Conservation (phyloP, 2,888 invertebrate genomes). For the Leptopilina drosophilae region DNA sequence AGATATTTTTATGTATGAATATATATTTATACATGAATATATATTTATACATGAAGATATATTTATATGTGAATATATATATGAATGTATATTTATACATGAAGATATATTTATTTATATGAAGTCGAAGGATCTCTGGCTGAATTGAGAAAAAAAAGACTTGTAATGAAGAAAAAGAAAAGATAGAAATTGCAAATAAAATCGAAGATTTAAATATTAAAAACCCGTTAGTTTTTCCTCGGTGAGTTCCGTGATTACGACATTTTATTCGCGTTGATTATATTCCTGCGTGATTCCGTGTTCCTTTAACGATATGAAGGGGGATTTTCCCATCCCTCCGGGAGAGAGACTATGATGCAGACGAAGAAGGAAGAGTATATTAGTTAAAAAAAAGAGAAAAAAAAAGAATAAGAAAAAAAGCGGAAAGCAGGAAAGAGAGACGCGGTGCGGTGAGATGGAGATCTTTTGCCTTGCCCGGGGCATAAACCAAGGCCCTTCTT, state of each 20-base stretch:
- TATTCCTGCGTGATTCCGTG: neutral
- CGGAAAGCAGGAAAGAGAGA: conserved; percentile 49
- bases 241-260: conserved; percentile 6
- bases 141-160: neutral
- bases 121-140: neutral
- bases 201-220: neutral
- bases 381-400: conserved; percentile 6
- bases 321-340: conserved; percentile 28
- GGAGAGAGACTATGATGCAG: conserved; percentile 22
- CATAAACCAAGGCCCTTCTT: conserved; percentile 73
- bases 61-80: no score
- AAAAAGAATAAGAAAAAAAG: conserved; percentile 47
- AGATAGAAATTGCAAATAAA: neutral
- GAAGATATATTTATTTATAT: no score
- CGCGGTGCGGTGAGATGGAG: conserved; percentile 58
- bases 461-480: conserved; percentile 74
- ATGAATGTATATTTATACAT: no score
- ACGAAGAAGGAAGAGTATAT: conserved; percentile 42
- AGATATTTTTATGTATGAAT: no score
- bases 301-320: neutral
- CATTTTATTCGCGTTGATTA: neutral
- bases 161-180: neutral
- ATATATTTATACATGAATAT: no score
- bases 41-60: no score
- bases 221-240: conserved; percentile 16